Evolutionary conservation across 2,113 vertebrate genomes (phyloP).

Genomic region (Gadus chalcogrammus): DNA sequence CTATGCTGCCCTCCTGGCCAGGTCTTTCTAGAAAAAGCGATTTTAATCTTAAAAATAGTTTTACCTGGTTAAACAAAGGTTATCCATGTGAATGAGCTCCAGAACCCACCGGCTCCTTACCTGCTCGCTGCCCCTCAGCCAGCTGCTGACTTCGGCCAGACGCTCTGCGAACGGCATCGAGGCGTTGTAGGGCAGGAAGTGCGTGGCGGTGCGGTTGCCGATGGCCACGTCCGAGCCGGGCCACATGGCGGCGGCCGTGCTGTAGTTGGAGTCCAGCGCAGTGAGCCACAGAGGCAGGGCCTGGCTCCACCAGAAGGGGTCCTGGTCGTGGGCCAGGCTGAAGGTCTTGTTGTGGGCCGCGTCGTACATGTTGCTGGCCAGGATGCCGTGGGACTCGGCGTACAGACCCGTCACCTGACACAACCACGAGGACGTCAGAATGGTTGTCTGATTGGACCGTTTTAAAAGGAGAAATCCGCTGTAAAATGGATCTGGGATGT

Average conservation of each 20-base stretch:
- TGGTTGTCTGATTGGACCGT: no score
- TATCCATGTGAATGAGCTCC: no score
- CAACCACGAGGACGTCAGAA: background rate
- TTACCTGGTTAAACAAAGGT: no score
- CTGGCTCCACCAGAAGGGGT: constrained; percentile 90
- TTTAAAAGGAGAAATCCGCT: no score
- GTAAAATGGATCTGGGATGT: no score
- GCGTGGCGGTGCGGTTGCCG: constrained; percentile 65
- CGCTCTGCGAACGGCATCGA: constrained; percentile 76
- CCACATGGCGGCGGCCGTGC: constrained; percentile 91
- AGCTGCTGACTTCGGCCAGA: constrained; percentile 69
- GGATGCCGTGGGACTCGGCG: constrained; percentile 90
- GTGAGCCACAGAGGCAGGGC: constrained; percentile 90
- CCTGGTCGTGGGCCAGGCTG: constrained; percentile 55
- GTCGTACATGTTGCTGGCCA: constrained; percentile 91
- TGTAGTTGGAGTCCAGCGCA: constrained; percentile 76
- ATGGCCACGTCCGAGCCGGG: constrained; percentile 84
- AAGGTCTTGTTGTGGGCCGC: constrained; percentile 70
- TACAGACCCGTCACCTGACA: constrained; percentile 85
- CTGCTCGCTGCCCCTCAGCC: constrained; percentile 69
- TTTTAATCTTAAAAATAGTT: no score
- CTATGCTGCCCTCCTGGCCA: no score
- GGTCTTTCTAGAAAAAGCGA: no score
- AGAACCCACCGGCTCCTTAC: constrained; percentile 26
- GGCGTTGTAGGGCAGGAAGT: constrained; percentile 76